Base-by-base conservation (phyloP, 1,140 invertebrate species). In the Microplitis demolitor region DNA sequence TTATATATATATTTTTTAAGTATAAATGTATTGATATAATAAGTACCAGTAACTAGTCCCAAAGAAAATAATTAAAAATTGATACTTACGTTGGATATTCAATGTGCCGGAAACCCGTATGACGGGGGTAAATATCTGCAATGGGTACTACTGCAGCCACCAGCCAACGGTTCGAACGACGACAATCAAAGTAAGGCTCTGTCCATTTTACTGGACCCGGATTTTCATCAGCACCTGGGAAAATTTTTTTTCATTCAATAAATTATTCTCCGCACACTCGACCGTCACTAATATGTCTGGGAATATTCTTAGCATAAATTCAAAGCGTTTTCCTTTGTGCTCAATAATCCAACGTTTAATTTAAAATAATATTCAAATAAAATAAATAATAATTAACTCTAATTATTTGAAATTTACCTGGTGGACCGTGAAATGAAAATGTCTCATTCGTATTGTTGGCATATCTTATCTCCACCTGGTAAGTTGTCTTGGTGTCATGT, bases 361-460 rank as follows among this genome's bases (percentile, higher is more conserved):
- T 24, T 24, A 24, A 24, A 24, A 24, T 24, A 24, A 24, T 24
- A 24, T 24, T 24, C 24, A 24, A 24, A 24, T 24, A 24, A 24
- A 24, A 24, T 24, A 24, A 24, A 24, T 24, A 24, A 24, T 24
- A 24, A 24, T 24, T 24, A 24, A 0, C 2, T 24, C 2, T 24
- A 61, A 35, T n/a, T 68, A 75, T 34, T 60, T 6, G 64, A 63
- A 16, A 16, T 24, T 24, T 64, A 90, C 90, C 94, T 62, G 91
- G 94, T n/a, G 96, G 96, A 66, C 96, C 96, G 79, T 97, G 96
- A 85, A 97, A 97, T n/a, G 94, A 94, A 83, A 93, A 96, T 24
- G 96, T 97, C 83, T 97, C 95, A 87, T 98, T 98, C 4, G 97
- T 98, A 80, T 96, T 96, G 83, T 98, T 98, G 0, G 96, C 93